These are phyloP conservation scores for Drosophila serrata DNA, from an alignment of 1,140 invertebrate species.

Conservation along the genomic window DNA sequence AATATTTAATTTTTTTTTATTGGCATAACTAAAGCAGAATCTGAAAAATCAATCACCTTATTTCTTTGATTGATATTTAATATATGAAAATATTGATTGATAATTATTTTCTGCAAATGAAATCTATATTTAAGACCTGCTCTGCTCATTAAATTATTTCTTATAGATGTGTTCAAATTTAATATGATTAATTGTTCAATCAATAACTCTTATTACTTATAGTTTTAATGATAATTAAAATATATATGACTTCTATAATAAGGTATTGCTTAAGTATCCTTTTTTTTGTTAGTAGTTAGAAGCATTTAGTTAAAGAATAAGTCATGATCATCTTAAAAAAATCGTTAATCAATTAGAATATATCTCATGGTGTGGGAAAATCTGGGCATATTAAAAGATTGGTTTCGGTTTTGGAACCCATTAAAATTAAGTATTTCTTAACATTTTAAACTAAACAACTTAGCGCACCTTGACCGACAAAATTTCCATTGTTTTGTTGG, in stretches of 20 bases:
- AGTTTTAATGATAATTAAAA: background rate
- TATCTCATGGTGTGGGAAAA: background rate
- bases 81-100: background rate
- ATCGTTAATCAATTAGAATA: background rate
- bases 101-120: background rate
- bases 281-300: background rate
- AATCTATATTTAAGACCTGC: background rate
- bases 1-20: background rate
- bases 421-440: conserved; percentile 18
- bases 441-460: conserved; percentile 29
- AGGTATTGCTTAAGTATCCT: background rate
- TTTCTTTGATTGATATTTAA: background rate
- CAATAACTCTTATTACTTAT: background rate
- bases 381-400: conserved; percentile 2
- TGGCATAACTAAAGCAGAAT: background rate
- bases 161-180: too few relatives aligned
- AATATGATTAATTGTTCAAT: background rate
- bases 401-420: background rate
- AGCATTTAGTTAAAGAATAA: background rate
- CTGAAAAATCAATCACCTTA: background rate
- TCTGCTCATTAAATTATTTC: background rate
- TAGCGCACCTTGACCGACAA: conserved; percentile 68
- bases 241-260: background rate
- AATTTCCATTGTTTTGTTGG: conserved; percentile 41
- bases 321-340: background rate